Conservation (phyloP, 37 sponge, comb jelly and placozoan genomes). For the Diacarnus erythraeanus region DNA sequence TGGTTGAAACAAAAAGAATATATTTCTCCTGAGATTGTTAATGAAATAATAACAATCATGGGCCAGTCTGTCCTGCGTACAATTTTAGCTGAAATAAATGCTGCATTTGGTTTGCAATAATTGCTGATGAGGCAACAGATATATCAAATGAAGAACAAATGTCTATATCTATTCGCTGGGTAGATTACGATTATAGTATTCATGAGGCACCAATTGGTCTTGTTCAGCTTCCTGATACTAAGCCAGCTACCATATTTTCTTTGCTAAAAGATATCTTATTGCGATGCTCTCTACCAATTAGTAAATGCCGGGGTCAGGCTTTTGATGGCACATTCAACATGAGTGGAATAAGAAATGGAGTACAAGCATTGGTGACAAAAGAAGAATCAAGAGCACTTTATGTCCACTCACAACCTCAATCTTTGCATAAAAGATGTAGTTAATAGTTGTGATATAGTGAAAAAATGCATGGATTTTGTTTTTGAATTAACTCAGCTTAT, state of each 20-base stretch:
- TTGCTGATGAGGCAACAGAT: constrained; percentile 54
- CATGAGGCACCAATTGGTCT: constrained; percentile 37
- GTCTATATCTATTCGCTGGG: constrained; percentile 60
- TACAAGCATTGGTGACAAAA: constrained; percentile 22
- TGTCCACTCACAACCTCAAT: constrained; percentile 59
- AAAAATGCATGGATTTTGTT: constrained; percentile 46
- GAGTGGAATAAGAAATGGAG: constrained; percentile 58
- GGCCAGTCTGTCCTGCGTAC: constrained; percentile 24
- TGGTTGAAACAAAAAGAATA: constrained; percentile 45
- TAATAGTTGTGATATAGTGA: constrained; percentile 18
- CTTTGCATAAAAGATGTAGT: constrained; percentile 41
- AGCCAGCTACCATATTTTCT: constrained; percentile 30
- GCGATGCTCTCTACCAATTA: constrained; percentile 39
- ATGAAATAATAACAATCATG: constrained; percentile 23
- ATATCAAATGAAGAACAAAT: constrained; percentile 45
- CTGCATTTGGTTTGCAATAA: constrained; percentile 20
- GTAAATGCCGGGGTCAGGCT: constrained; percentile 40
- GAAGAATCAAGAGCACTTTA: constrained; percentile 3
- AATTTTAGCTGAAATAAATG: constrained; percentile 22
- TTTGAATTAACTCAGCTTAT: constrained; percentile 32
- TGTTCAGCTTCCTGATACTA: constrained; percentile 38
- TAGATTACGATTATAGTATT: constrained; percentile 28
- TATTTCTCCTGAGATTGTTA: constrained; percentile 43
- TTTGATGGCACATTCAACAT: constrained; percentile 50
- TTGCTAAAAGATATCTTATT: constrained; percentile 34